A percentile compares a stretch with the other conserved stretches of the same genome.
phyloP scores from a whole-genome alignment of 1,140 invertebrate genomes.

The Pinna nobilis region DNA sequence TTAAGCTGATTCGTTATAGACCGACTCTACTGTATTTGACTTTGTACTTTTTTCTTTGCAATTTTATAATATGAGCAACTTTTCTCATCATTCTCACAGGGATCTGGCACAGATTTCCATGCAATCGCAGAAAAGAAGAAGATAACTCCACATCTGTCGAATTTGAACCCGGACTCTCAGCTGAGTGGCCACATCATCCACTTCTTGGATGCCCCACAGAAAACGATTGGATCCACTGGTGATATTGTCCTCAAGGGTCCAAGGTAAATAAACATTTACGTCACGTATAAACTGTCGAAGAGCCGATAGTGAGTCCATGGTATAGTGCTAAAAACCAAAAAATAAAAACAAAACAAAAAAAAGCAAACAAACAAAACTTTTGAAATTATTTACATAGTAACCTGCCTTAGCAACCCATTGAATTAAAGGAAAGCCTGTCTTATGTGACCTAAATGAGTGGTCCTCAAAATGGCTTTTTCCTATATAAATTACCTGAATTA shows the following conservation, averaged over 20 bases:
- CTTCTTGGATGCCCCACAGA: slow-evolving; percentile 76
- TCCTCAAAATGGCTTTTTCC: neutral
- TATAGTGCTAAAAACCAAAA: neutral
- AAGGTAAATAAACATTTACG: slow-evolving; percentile 74
- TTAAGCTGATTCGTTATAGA: too few species aligned
- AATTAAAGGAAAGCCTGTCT: neutral
- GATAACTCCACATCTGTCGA: slow-evolving; percentile 78
- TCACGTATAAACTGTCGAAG: too few species aligned
- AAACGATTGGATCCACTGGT: slow-evolving; percentile 76
- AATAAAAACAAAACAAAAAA: neutral
- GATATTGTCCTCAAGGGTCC: slow-evolving; percentile 78
- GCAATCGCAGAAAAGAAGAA: slow-evolving; percentile 75
- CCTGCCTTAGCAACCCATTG: neutral
- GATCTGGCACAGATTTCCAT: slow-evolving; percentile 16
- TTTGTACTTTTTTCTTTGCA: neutral
- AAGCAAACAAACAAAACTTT: neutral
- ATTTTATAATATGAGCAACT: neutral
- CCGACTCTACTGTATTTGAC: too few species aligned
- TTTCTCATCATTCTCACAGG: neutral
- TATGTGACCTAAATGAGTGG: neutral
- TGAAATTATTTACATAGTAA: neutral
- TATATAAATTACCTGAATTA: neutral
- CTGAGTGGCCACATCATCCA: slow-evolving; percentile 78
- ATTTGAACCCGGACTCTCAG: slow-evolving; percentile 80
- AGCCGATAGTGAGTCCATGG: neutral